Evolutionary conservation across 1,140 invertebrate species (phyloP), one percentile per base, ranked within the genome.

Genomic region (Neodiprion virginianus): DNA sequence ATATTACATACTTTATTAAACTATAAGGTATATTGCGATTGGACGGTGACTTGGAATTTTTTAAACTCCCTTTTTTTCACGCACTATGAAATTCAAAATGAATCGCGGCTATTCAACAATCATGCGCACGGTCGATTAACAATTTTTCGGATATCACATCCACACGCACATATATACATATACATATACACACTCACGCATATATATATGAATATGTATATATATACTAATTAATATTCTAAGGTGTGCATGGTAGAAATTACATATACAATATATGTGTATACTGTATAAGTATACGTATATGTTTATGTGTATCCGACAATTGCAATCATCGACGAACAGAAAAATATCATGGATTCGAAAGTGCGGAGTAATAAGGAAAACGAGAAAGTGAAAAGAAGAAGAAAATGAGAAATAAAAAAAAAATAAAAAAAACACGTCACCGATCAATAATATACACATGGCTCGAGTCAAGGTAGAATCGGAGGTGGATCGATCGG

Each of bases 1-100:
- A 87, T 88, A 61, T 61, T 61, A 61, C n/a, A 88, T 87, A 87
- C 85, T 87, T 88, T 61, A 61, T 40, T 40, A 40, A 40, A 40
- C 28, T 14, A 61, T 61, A 17, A 61, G 11, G 53, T 61, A 61
- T 61, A 61, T 61, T 61, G n/a, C 4, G 53, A 61, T 9, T 17
- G 53, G 5, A 14, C 5, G n/a, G 53, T 61, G 53, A 61, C 11
- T 40, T 40, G 28, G 2, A 5, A 40, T 40, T 1, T 40, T 40
- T 40, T 40, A 2, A 3, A 40, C 28, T 40, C 28, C 5, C 28
- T 40, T 40, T 40, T 40, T 40, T 40, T 40, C 28, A 40, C 5
- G 1, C 5, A 40, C 28, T 5, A 40, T 40, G 28, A 40, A 40
- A 40, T 40, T 40, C 5, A 40, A 40, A 40, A 4, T 40, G 2